Percentiles rank a stretch among this genome's conserved stretches.
Evolutionary conservation across 2,888 invertebrate genomes (phyloP).

Genomic region (Sarcophaga caerulescens): DNA sequence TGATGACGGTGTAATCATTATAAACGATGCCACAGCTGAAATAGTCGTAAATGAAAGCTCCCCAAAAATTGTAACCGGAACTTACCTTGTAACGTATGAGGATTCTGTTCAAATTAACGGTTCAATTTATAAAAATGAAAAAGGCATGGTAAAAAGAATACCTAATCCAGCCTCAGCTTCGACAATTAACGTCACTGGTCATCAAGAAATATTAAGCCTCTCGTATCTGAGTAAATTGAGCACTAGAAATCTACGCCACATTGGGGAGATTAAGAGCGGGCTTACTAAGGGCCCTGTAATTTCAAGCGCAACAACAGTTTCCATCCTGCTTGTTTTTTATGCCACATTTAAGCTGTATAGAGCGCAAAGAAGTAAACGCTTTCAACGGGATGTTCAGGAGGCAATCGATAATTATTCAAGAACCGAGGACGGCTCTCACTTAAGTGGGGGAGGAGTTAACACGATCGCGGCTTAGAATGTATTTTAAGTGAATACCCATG

Average conservation of each 20-base stretch:
- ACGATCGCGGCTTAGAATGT: too few relatives aligned
- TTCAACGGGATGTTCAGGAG: constrained; percentile 12
- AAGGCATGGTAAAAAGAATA: constrained; percentile 21
- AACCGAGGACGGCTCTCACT: constrained; percentile 44
- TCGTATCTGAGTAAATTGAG: constrained; percentile 2
- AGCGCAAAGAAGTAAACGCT: too few relatives aligned
- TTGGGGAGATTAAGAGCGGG: background rate
- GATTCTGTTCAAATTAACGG: constrained; percentile 55
- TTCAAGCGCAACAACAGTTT: background rate
- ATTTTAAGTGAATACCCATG: too few relatives aligned
- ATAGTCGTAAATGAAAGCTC: constrained; percentile 20
- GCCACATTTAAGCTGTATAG: too few relatives aligned
- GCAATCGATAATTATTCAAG: constrained; percentile 25
- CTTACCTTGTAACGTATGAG: constrained; percentile 50
- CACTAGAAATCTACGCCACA: too few relatives aligned
- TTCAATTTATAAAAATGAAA: constrained; percentile 42
- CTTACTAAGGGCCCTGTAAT: background rate
- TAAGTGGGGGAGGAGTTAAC: constrained; percentile 43
- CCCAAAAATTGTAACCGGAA: background rate
- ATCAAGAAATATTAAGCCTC: constrained; percentile 47
- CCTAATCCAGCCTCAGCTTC: constrained; percentile 10
- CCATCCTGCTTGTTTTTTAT: background rate
- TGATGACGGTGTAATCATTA: constrained; percentile 24
- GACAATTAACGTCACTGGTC: constrained; percentile 20
- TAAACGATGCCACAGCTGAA: constrained; percentile 6